Evolutionary conservation across 2,797 vertebrate species (phyloP).

Genomic region (Dallia pectoralis): DNA sequence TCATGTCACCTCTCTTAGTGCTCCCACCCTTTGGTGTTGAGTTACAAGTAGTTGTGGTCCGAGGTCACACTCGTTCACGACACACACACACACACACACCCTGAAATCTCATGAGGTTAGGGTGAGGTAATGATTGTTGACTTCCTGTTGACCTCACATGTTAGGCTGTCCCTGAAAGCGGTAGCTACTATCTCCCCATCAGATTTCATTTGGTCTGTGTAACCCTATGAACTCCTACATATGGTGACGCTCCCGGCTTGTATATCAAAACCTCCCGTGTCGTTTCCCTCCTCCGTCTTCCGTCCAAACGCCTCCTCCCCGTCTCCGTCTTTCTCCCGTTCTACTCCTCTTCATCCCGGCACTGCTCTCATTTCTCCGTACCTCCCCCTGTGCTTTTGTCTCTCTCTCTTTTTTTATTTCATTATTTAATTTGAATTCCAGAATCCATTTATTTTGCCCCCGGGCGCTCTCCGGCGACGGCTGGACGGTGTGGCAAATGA

Average conservation of each 20-base stretch:
- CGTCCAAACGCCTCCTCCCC: background rate
- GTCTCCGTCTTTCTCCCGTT: too few relatives aligned
- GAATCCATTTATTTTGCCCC: constrained; percentile 68
- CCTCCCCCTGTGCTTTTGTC: constrained; percentile 67
- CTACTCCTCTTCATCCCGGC: constrained; percentile 14
- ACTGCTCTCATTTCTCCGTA: constrained; percentile 60
- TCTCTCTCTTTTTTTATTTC: constrained; percentile 55
- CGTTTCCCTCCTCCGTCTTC: background rate
- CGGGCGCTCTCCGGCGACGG: constrained; percentile 50
- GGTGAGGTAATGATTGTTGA: constrained; percentile 62
- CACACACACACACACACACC: constrained; percentile 11
- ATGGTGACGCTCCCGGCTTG: constrained; percentile 46
- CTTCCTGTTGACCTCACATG: constrained; percentile 21
- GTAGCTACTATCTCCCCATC: constrained; percentile 34
- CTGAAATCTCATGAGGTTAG: constrained; percentile 5
- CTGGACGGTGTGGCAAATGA: constrained; percentile 66
- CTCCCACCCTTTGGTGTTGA: constrained; percentile 50
- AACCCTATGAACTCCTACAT: constrained; percentile 52
- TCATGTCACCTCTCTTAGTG: constrained; percentile 47
- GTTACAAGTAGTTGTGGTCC: constrained; percentile 55
- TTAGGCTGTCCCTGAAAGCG: constrained; percentile 33
- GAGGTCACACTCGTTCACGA: constrained; percentile 22
- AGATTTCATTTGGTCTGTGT: constrained; percentile 56
- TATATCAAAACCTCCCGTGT: constrained; percentile 50
- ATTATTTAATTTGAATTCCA: constrained; percentile 66